A percentile compares a stretch with the other conserved stretches of the same genome.
phyloP scores from a whole-genome alignment of 2,113 vertebrate genomes.

The Aldabrachelys gigantea region DNA sequence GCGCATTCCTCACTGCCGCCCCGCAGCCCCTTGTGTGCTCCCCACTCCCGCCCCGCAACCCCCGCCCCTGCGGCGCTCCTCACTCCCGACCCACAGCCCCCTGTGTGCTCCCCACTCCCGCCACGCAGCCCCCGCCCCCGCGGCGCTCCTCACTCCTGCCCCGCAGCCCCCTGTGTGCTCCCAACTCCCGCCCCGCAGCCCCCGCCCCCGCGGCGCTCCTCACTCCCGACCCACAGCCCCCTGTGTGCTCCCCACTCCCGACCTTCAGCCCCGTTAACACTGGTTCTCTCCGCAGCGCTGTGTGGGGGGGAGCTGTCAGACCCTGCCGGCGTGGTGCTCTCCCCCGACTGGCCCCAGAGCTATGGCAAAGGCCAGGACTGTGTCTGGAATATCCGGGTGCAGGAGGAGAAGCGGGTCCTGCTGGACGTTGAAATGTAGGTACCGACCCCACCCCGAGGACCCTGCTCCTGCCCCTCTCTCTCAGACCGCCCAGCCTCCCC shows the following conservation, averaged over 20 bases:
- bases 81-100: too few species aligned
- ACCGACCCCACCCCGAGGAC: neutral
- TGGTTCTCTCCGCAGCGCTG: constrained; percentile 78
- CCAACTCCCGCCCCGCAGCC: too few species aligned
- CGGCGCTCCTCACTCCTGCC: too few species aligned
- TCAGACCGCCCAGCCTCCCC: neutral
- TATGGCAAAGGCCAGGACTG: constrained; percentile 92
- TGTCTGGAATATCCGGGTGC: constrained; percentile 91
- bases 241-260: neutral
- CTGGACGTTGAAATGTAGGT: constrained; percentile 92
- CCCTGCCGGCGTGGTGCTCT: constrained; percentile 86
- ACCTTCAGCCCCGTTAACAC: neutral
- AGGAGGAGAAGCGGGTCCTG: constrained; percentile 90
- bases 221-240: too few species aligned
- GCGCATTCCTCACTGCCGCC: too few species aligned
- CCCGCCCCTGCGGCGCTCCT: too few species aligned
- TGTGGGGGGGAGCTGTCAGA: constrained; percentile 91
- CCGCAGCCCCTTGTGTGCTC: too few species aligned
- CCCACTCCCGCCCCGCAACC: too few species aligned
- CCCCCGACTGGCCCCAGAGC: constrained; percentile 94
- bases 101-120: too few species aligned
- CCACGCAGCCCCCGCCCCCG: too few species aligned
- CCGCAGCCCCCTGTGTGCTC: too few species aligned
- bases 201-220: too few species aligned
- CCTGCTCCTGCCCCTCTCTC: neutral